Base-by-base conservation (phyloP, 2,797 vertebrate genomes). In the Leptodactylus fallax region DNA sequence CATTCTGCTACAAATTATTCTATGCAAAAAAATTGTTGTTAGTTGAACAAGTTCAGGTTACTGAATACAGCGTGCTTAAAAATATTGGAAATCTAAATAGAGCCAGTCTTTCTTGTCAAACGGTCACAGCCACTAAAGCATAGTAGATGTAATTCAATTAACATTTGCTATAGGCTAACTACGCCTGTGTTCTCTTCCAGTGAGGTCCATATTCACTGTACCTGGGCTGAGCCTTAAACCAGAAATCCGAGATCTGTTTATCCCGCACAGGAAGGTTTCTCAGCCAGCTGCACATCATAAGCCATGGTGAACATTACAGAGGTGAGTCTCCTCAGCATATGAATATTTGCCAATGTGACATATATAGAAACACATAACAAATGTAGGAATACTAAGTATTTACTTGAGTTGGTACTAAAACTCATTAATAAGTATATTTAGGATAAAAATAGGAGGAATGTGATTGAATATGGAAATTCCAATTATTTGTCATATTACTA, bases 161-260 rank as follows among this genome's bases (percentile, higher is more conserved):
- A 36, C 36, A 36, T 36, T 36, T 36, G 36, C 36, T 36, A 36
- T 36, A 36, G 36, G 36, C 36, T 56, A 36, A 79, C 25, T 13
- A 3, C 72, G 10, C 21, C 11, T 61, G 14, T 90, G 90, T 80
- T 90, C 85, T 88, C 88, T 74, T 87, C 67, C 91, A 98, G 97
- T 93, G 0, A 94, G 96, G 90, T 97, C 97, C 78, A 92, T 97
- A 91, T 97, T 98, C 90, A 96, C 95, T 84, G 96, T 98, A 81
- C 96, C 97, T 0, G 97, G 96, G 27, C 93, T 97, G 82, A 93
- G 89, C 81, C 92, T 99, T 88, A 96, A 97, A 92, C 92, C 95
- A 14, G 97, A 98, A 94, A 94, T 94, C 86, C 95, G 95, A 91
- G 96, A 97, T 91, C 92, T 96, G 76, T 95, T 96, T 85, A 93